phyloP scores from a whole-genome alignment of 2,888 invertebrate genomes.

The Rutpela maculata region DNA sequence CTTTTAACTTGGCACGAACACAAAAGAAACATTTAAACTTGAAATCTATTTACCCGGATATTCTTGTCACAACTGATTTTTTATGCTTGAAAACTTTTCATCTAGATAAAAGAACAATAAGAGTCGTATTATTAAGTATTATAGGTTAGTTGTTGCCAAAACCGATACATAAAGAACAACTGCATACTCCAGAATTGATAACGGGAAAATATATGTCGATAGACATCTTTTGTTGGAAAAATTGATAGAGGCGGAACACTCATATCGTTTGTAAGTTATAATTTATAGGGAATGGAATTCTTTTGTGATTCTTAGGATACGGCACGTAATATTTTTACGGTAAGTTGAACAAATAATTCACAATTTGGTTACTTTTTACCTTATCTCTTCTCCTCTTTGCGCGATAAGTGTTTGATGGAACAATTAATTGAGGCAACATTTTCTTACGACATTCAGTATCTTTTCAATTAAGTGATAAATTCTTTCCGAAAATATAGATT shows the following conservation, averaged over 20 bases:
- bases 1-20: conserved; percentile 64
- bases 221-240: conserved; percentile 60
- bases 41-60: conserved; percentile 69
- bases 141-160: conserved; percentile 65
- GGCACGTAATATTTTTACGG: conserved; percentile 56
- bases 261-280: conserved; percentile 61
- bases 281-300: conserved; percentile 61
- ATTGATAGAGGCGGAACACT: conserved; percentile 60
- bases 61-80: conserved; percentile 68
- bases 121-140: conserved; percentile 66
- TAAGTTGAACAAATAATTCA: conserved; percentile 54
- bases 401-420: not conserved
- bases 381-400: not conserved
- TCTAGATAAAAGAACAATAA: conserved; percentile 51
- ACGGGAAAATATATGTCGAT: conserved; percentile 61
- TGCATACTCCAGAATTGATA: conserved; percentile 60
- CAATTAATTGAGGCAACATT: not conserved
- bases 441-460: not conserved
- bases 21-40: conserved; percentile 68
- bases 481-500: not conserved
- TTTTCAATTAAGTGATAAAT: no score
- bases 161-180: conserved; percentile 65
- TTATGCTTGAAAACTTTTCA: conserved; percentile 66
- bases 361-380: conserved; percentile 36
- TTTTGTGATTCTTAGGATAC: conserved; percentile 60